Conservation (phyloP, 2,888 invertebrate species). For the Drosophila greeni region DNA sequence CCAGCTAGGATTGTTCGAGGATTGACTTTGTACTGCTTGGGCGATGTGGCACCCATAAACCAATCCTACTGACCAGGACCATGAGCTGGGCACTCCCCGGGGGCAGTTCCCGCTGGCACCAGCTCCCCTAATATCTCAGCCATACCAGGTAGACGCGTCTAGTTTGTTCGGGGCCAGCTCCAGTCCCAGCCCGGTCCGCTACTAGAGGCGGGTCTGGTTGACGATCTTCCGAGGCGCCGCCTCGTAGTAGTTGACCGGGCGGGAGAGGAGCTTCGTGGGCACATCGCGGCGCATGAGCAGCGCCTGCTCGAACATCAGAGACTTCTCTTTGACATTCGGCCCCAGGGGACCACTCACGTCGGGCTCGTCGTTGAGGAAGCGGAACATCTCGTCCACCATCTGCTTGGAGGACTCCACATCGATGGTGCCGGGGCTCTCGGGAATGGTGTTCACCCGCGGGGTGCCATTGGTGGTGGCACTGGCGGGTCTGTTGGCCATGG, state of each 20-base stretch:
- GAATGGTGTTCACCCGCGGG: constrained; percentile 28
- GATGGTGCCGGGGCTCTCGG: constrained; percentile 66
- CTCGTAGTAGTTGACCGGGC: constrained; percentile 77
- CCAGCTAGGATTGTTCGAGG: not conserved
- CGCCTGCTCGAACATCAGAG: constrained; percentile 77
- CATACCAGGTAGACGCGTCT: constrained; percentile 19
- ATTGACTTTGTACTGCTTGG: constrained; percentile 5
- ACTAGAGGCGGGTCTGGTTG: constrained; percentile 71
- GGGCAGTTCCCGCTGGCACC: not conserved
- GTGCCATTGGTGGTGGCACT: constrained; percentile 31
- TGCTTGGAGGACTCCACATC: constrained; percentile 81
- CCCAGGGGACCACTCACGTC: constrained; percentile 79
- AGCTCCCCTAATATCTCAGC: constrained; percentile 23
- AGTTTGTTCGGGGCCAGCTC: constrained; percentile 61
- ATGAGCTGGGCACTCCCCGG: not conserved
- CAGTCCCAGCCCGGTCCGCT: constrained; percentile 31
- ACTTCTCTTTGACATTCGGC: constrained; percentile 78
- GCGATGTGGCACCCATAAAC: not conserved
- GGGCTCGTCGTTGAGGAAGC: constrained; percentile 81
- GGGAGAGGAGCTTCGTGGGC: constrained; percentile 78
- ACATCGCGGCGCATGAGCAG: constrained; percentile 75
- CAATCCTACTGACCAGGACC: constrained; percentile 12
- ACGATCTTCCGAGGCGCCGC: constrained; percentile 63
- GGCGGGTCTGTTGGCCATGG: constrained; percentile 26
- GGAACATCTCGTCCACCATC: constrained; percentile 85